Conservation (phyloP, 2,888 invertebrate species). For the Elmis aenea region DNA sequence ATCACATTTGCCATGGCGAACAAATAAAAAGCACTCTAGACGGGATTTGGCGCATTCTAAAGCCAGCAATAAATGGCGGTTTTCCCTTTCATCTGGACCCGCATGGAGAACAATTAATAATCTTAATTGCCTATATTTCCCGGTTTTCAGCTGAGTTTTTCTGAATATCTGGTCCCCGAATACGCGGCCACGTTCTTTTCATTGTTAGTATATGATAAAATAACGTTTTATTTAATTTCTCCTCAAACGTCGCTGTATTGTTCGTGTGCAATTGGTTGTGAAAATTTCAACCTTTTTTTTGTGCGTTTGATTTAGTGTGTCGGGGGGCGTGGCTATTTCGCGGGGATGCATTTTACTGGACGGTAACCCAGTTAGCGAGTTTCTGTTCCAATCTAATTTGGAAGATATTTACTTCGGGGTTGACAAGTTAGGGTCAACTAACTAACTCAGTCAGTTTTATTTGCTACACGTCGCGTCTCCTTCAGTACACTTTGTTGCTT, state of each 20-base stretch:
- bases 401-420: constrained; percentile 27
- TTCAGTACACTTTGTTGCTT: constrained; percentile 12
- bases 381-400: constrained; percentile 25
- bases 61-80: constrained; percentile 25
- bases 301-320: constrained; percentile 11
- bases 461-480: constrained; percentile 17
- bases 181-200: constrained; percentile 11
- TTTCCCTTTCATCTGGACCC: constrained; percentile 26
- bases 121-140: constrained; percentile 35
- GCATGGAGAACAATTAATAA: constrained; percentile 33
- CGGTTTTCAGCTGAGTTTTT: constrained; percentile 25
- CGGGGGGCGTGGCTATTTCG: constrained; percentile 3
- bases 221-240: constrained; percentile 21
- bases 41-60: constrained; percentile 10
- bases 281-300: constrained; percentile 12
- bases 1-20: neutral
- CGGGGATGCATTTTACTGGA: constrained; percentile 9
- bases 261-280: constrained; percentile 9
- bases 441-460: constrained; percentile 21
- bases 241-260: constrained; percentile 6
- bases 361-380: constrained; percentile 24
- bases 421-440: constrained; percentile 26
- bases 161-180: constrained; percentile 20
- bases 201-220: constrained; percentile 22
- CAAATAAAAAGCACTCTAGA: constrained; percentile 8